Base-by-base conservation (phyloP, 2,888 invertebrate species). In the Caenorhabditis zanzibari region DNA sequence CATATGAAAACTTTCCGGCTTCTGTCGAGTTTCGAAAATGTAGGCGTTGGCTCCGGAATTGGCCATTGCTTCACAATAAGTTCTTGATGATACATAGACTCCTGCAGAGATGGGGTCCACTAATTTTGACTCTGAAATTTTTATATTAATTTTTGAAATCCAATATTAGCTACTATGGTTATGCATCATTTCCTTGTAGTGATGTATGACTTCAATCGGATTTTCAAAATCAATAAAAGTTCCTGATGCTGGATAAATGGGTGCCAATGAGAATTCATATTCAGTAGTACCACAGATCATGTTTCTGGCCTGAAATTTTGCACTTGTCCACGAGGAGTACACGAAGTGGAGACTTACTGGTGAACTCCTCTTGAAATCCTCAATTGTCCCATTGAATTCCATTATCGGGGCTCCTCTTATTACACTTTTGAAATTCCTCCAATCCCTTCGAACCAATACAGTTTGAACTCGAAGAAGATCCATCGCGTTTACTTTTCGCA, bases 21-120 rank as follows among this genome's bases (percentile, higher is more conserved):
- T 38, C 28, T 76, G 76, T 14, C 76, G 16, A 2, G 76, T 68
- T 16, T 76, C 76, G 9, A 76, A 76, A 2, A 76, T 24, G 19
- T 59, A 76, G 0, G 38, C 66, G 5, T 66, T 47, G 59, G 58
- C 76, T 1, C 76, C 59, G 2, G 58, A n/a, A 10, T 66, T 47
- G 0, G 41, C 59, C 19, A 76, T 16, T 14, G 32, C 49, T 49
- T 58, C 26, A 19, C 58, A 58, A 38, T 59, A 76, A 4, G 68
- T 59, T 12, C 47, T 35, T 1, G 76, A 66, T 0, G 76, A 59
- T 0, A 76, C n/a, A 7, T 47, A 76, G 16, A 76, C 32, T n/a
- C 35, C 49, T 0, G 59, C 19, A 14, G 76, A n/a, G 14, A 49
- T 32, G 1, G 22, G n/a, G 16, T 59, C 44, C 2, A 26, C 7